These are phyloP conservation scores for Phylloscopus trochiloides DNA, from an alignment of 2,113 vertebrate genomes.

Conservation along the genomic window DNA sequence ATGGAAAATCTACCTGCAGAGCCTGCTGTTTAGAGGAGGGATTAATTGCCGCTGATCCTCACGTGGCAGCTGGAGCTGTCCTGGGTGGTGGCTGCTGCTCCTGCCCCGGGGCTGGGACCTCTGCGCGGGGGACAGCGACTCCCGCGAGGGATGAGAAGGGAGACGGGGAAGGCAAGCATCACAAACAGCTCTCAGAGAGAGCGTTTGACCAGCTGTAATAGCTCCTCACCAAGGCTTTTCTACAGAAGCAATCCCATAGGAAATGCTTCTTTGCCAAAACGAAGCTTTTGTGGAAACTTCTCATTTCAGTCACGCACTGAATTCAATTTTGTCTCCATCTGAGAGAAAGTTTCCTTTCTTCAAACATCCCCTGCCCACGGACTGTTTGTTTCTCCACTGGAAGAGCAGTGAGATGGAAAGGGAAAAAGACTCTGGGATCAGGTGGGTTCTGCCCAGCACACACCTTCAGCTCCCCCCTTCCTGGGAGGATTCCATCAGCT, in stretches of 20 bases:
- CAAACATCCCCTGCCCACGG: background rate
- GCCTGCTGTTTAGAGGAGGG: background rate
- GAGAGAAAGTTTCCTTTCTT: constrained; percentile 2
- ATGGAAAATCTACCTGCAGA: constrained; percentile 45
- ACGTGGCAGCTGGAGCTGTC: background rate
- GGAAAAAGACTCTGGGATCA: background rate
- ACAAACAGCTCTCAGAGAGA: background rate
- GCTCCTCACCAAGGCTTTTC: background rate
- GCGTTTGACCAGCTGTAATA: background rate
- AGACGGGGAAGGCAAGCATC: background rate
- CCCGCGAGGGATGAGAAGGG: background rate
- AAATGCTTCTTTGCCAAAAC: constrained; percentile 1
- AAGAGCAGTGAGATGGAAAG: background rate
- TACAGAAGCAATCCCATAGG: background rate
- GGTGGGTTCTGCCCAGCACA: background rate
- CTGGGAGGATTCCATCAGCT: background rate
- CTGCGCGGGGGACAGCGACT: rapidly evolving
- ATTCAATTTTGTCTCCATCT: constrained; percentile 19
- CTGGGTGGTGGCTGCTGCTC: rapidly evolving
- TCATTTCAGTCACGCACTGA: constrained; percentile 23
- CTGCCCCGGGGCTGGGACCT: background rate
- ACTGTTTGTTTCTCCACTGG: background rate
- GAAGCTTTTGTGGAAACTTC: constrained; percentile 22
- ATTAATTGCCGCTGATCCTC: background rate
- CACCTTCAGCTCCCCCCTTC: background rate